Evolutionary conservation across 2,797 vertebrate species (phyloP).

Genomic region (Sebastes iracundus): DNA sequence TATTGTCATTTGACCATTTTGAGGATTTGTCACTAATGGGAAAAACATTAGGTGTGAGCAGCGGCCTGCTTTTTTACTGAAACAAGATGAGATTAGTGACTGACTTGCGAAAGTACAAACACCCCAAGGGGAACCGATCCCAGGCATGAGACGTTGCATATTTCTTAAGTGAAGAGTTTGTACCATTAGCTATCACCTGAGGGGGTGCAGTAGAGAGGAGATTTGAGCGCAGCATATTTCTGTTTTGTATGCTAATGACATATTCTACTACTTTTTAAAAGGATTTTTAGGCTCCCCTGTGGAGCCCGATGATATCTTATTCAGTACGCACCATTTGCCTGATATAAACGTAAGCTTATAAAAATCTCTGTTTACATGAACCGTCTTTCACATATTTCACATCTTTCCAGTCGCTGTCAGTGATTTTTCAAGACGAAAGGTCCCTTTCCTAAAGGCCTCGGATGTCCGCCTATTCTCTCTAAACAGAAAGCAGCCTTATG

Average conservation of each 20-base stretch:
- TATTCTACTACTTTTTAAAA: conserved; percentile 42
- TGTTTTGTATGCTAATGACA: conserved; percentile 48
- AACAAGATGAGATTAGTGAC: conserved; percentile 39
- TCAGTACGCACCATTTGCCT: conserved; percentile 7
- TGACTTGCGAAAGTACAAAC: conserved; percentile 29
- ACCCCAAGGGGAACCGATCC: conserved; percentile 21
- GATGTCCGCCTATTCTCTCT: background rate
- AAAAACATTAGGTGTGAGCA: conserved; percentile 19
- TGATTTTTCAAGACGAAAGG: conserved; percentile 5
- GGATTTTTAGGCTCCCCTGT: conserved; percentile 29
- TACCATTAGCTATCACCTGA: conserved; percentile 53
- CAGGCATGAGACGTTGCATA: conserved; percentile 8
- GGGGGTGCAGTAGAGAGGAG: conserved; percentile 27
- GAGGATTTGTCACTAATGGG: conserved; percentile 37
- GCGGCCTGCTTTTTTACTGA: conserved; percentile 19
- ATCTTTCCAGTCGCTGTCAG: background rate
- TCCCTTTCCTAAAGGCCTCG: conserved; percentile 6
- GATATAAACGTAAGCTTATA: background rate
- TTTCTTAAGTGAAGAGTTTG: conserved; percentile 40
- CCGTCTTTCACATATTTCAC: background rate
- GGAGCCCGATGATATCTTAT: conserved; percentile 50
- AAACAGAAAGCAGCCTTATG: background rate
- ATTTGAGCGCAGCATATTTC: conserved; percentile 38
- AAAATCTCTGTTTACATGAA: conserved; percentile 40
- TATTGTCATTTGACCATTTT: conserved; percentile 20